phyloP scores from a whole-genome alignment of 2,888 invertebrate species.

The Rotaria macrura region DNA sequence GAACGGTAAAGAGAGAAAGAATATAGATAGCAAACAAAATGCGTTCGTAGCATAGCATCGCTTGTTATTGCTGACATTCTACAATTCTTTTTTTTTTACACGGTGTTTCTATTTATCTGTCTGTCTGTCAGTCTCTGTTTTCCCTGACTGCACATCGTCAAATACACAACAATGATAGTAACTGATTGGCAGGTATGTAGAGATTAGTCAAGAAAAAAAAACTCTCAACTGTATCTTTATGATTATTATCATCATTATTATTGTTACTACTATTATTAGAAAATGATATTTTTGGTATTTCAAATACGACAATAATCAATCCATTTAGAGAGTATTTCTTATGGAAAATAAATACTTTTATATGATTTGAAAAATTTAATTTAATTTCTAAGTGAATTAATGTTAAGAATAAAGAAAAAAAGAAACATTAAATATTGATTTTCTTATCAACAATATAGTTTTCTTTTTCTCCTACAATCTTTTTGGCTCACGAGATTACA shows the following conservation, averaged over 20 bases:
- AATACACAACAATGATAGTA: background rate
- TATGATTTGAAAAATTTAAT: background rate
- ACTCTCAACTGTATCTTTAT: background rate
- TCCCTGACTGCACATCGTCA: background rate
- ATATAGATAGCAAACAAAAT: slow-evolving; percentile 4
- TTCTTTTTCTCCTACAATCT: background rate
- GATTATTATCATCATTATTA: too few relatives aligned
- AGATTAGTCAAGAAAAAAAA: background rate
- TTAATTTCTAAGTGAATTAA: background rate
- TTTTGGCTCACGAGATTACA: background rate
- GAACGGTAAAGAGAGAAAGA: background rate
- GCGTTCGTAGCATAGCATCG: background rate
- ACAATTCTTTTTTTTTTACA: background rate
- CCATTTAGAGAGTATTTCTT: background rate
- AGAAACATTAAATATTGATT: slow-evolving; percentile 4
- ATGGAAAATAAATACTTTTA: background rate
- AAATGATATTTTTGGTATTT: background rate
- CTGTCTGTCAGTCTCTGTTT: background rate
- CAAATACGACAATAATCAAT: background rate
- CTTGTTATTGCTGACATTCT: background rate
- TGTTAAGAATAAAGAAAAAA: background rate
- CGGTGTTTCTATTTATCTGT: background rate
- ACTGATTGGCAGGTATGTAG: background rate
- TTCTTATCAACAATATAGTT: background rate
- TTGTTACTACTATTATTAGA: background rate